Evolutionary conservation across 2,888 invertebrate genomes (phyloP), one percentile per base, ranked within the genome.

Genomic region (Stenurella melanura): DNA sequence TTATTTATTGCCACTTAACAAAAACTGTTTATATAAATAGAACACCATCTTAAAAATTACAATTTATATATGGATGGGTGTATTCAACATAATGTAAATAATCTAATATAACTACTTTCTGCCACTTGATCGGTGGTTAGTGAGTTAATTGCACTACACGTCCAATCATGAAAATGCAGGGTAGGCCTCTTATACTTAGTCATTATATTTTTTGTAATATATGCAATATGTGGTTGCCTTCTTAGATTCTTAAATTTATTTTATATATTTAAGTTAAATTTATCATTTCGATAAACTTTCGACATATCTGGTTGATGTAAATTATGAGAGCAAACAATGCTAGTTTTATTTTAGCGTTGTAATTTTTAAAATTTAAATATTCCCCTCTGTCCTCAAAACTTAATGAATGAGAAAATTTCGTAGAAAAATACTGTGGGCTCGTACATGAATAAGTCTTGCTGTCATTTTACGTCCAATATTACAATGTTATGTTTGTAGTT

Each of bases 381-480:
- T 60, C 26, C 30, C 0, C n/a, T 15, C 15, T 26, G 34, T 63
- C 64, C 21, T 19, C 15, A 64, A 42, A 18, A 64, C 38, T 19
- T 42, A 42, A 50, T 42, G 30, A 34, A 34, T 34, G 30, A 34
- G 30, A 12, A 50, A 50, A 30, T n/a, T 15, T 26, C 30, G 30
- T 64, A 67, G n/a, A 67, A 67, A 67, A 67, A 67, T 67, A 54
- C 10, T 10, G 15, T 26, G 3, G 19, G 11, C n/a, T n/a, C 30
- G 54, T 54, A 54, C 56, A 67, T 67, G 54, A 67, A 15, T 67
- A 9, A 15, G 42, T 66, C 9, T 38, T 66, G 42, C 9, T 15
- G 10, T 19, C 7, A 66, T 21, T 0, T 19, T 38, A 12, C 11
- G 5, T 38, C 38, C 18, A 38, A 18, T 17, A 61, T n/a, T 26